A percentile compares a stretch with the other conserved stretches of the same genome.
Conservation (phyloP, 1,140 invertebrate genomes). For the Trinorchestia longiramus region DNA sequence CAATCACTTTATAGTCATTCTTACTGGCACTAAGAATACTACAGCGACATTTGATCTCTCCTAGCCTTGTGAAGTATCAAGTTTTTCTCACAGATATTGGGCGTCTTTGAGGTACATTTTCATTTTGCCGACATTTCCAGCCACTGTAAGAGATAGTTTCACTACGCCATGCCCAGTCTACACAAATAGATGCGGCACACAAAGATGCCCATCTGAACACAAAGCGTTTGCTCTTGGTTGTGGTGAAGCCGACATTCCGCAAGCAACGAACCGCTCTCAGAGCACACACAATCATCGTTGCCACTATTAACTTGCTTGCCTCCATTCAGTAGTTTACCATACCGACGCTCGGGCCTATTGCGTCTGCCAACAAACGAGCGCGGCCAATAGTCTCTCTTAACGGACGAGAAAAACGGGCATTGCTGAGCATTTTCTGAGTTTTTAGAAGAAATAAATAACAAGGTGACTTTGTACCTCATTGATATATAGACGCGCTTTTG, state of each 20-base stretch:
- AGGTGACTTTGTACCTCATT: background rate
- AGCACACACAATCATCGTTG: background rate
- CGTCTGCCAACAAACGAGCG: background rate
- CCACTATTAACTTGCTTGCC: slow-evolving; percentile 21
- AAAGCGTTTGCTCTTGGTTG: background rate
- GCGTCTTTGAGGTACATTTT: too few species aligned
- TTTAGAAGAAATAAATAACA: background rate
- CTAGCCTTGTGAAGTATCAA: too few species aligned
- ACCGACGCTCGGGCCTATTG: background rate
- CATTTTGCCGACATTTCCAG: background rate
- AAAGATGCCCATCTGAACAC: slow-evolving; percentile 19
- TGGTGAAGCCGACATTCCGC: background rate
- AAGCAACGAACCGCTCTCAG: background rate
- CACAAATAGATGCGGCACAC: slow-evolving; percentile 7
- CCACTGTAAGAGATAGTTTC: background rate
- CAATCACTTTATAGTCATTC: too few species aligned
- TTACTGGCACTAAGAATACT: too few species aligned
- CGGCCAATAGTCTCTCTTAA: background rate
- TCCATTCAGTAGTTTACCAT: slow-evolving; percentile 25
- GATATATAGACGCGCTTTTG: background rate
- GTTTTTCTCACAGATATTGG: too few species aligned
- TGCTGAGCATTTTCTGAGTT: background rate
- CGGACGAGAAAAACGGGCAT: background rate
- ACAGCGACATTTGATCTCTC: too few species aligned
- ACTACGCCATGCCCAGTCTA: background rate